Percentiles rank a stretch among this genome's conserved stretches.
Evolutionary conservation across 2,113 vertebrate species (phyloP).

Genomic region (Nansenia antarctica): DNA sequence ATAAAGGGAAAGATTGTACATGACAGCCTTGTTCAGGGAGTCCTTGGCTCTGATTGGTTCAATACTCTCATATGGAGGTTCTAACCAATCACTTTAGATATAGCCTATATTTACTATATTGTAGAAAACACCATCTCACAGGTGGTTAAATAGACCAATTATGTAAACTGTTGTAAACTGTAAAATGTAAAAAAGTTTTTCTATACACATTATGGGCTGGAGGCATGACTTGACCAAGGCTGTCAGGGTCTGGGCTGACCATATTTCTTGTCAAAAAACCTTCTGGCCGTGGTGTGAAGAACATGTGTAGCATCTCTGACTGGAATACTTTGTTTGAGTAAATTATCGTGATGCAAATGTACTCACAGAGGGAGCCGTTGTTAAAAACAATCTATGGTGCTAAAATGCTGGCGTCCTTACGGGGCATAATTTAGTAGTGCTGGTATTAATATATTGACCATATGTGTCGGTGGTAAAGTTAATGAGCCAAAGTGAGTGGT

Average conservation of each 20-base stretch:
- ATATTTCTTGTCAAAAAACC: conserved; percentile 35
- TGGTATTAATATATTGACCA: background rate
- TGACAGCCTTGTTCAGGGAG: conserved; percentile 59
- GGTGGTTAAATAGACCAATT: background rate
- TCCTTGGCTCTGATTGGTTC: background rate
- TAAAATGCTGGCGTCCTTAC: conserved; percentile 37
- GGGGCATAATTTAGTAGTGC: background rate
- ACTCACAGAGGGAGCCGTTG: conserved; percentile 35
- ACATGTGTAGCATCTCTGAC: conserved; percentile 41
- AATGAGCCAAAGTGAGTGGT: conserved; percentile 43
- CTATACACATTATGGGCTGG: conserved; percentile 2
- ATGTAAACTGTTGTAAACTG: background rate
- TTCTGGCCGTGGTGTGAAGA: conserved; percentile 11
- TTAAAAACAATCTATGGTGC: conserved; percentile 57
- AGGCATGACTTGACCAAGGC: conserved; percentile 45
- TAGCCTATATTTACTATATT: background rate
- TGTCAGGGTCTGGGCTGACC: conserved; percentile 41
- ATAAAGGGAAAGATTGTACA: conserved; percentile 67
- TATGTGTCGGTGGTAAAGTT: conserved; percentile 18
- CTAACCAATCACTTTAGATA: too few species aligned
- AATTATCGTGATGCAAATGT: conserved; percentile 38
- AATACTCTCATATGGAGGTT: background rate
- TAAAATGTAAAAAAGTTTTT: background rate
- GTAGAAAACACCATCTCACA: background rate
- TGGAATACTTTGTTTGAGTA: conserved; percentile 35